These are phyloP conservation scores for Nothobranchius furzeri DNA, from an alignment of 2,113 vertebrate genomes.

Conservation along the genomic window DNA sequence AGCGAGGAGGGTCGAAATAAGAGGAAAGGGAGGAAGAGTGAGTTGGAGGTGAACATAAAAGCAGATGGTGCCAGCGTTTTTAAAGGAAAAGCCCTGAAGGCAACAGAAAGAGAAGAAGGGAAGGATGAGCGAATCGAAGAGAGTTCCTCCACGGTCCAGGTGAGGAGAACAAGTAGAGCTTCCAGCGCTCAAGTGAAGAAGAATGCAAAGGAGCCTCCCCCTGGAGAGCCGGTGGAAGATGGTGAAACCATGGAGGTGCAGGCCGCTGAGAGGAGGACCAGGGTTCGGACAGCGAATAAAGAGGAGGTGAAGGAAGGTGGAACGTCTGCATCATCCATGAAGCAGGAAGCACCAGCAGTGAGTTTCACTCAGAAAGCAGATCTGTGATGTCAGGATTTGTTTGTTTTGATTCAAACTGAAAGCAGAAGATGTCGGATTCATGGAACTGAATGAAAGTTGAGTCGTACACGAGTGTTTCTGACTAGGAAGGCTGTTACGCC, in stretches of 20 bases:
- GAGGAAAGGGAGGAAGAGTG: constrained; percentile 43
- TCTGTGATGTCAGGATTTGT: background rate
- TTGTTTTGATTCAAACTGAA: constrained; percentile 17
- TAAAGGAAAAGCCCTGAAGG: constrained; percentile 5
- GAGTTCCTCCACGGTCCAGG: constrained; percentile 7
- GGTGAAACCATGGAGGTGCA: constrained; percentile 5
- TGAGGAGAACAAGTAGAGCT: constrained; percentile 41
- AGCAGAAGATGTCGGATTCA: background rate
- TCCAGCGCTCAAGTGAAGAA: constrained; percentile 25
- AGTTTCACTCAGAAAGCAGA: background rate
- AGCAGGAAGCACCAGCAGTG: constrained; percentile 50
- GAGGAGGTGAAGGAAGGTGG: constrained; percentile 26
- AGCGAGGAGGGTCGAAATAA: constrained; percentile 15
- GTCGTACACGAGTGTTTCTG: constrained; percentile 21
- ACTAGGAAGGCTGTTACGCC: constrained; percentile 35
- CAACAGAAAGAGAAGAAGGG: constrained; percentile 2
- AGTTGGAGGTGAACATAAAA: constrained; percentile 16
- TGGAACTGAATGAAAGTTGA: constrained; percentile 21
- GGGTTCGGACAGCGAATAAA: constrained; percentile 32
- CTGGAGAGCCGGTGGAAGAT: constrained; percentile 8
- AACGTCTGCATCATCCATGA: constrained; percentile 5
- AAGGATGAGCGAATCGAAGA: constrained; percentile 23
- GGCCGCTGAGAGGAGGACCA: constrained; percentile 27
- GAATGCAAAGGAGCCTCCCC: background rate
- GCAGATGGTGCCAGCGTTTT: constrained; percentile 18